Base-by-base conservation (phyloP, 2,888 invertebrate genomes). In the Synanthedon myopaeformis region DNA sequence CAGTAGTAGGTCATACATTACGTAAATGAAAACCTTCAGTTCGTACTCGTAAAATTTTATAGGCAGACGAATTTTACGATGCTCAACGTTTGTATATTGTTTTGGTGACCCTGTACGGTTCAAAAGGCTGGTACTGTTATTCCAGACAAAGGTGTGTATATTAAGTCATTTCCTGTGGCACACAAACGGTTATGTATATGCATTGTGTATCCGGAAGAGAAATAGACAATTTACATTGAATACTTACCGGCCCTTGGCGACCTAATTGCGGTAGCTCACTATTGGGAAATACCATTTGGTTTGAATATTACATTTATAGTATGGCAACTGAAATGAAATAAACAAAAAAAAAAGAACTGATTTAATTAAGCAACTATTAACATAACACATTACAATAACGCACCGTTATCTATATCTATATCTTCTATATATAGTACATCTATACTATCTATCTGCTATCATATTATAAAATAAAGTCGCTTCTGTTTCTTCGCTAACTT, bases 151-250 rank as follows among this genome's bases (percentile, higher is more conserved):
- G 67, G 67, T 63, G 58, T 66, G 65, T 69, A 69, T 67, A 65
- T 72, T 63, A 65, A 69, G 64, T 71, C 66, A 72, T 71, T 77
- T 79, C 79, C 75, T 74, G 72, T 69, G 67, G 60, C 66, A 67
- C 61, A 64, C 63, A 64, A 57, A 8, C 53, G 55, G 61, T 61
- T 65, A 72, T 77, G 72, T 67, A 70, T 70, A 70, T 72, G 67
- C 67, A 58, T 54, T 54, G 59, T 60, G 55, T 60, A 61, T 60
- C 63, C 69, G 65, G 67, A 70, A 72, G 69, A 70, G 70, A 72
- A 71, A 70, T 66, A 57, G 61, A 60, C 68, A 58, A 77, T 79
- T 80, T 77, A 69, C 79, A 79, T 81, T 74, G 74, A 79, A 79
- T 78, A 65, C 57, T 57, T 35, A 45, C 5, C 8, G 45, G 58